Evolutionary conservation across 2,888 invertebrate genomes (phyloP), one percentile per base, ranked within the genome.

Genomic region (Agrenia bidenticulata): DNA sequence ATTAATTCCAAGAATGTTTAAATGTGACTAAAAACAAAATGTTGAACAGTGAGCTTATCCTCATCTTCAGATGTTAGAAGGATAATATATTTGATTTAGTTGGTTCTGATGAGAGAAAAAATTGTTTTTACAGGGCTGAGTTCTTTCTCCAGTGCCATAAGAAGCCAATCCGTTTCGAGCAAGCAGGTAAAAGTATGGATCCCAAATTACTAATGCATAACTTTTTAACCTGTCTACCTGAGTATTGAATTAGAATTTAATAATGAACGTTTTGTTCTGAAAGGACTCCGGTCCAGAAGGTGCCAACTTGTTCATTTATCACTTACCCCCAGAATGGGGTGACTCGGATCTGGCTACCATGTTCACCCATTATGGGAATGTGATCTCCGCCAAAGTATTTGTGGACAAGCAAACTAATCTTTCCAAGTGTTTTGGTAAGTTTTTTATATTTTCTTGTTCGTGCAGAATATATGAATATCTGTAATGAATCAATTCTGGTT

Each of bases 331-430:
- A 82, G 98, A 99, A 85, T 99, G 96, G 84, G 92, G 89, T 72
- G 99, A 99, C 84, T 89, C 89, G 77, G 98, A 99, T 85, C 87
- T 99, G 78, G 93, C 94, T 78, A 90, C 94, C 78, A 95, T 95
- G 80, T 99, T 99, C 86, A 84, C 92, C 80, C 94, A 97, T 72
- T 99, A 97, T 83, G 99, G 99, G 79, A 93, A 89, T 82, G 94
- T 99, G 80, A 88, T 99, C 80, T 98, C 98, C 77, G 97, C 98
- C 79, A 99, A 99, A 87, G 99, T 99, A 84, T 99, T 98, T 85
- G 96, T 99, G 84, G 99, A 99, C 86, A 98, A 97, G 84, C 93
- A 95, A 83, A 99, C 99, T 79, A 97, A 97, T 85, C 87, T 97
- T 80, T 98, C 97, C 81, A 99, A 99, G 86, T 99, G 99, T 85